Conservation (phyloP, 2,113 vertebrate genomes). For the Dasyurus viverrinus region DNA sequence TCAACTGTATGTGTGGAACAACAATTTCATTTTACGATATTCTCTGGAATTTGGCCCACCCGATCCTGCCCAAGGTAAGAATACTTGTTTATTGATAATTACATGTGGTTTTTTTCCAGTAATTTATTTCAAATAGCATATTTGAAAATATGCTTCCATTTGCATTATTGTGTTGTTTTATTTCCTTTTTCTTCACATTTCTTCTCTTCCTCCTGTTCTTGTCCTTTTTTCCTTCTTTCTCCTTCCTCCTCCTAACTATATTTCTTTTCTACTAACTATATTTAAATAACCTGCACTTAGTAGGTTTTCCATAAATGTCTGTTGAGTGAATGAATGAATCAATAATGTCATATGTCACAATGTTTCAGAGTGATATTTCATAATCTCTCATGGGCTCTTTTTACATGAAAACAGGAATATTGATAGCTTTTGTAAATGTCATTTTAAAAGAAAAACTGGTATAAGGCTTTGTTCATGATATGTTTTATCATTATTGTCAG, state of each 20-base stretch:
- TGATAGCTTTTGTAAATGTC: not conserved
- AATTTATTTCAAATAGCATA: conserved; percentile 1
- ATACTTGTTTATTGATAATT: not conserved
- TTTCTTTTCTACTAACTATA: not conserved
- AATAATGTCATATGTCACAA: not conserved
- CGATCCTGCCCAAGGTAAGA: conserved; percentile 97
- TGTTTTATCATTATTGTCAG: conserved; percentile 1
- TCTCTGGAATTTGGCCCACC: conserved; percentile 97
- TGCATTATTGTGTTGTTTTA: not conserved
- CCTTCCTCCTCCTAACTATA: too few species aligned
- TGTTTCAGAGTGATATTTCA: not conserved
- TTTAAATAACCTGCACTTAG: not conserved
- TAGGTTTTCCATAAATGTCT: not conserved
- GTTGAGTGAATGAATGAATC: not conserved
- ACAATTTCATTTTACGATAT: conserved; percentile 98
- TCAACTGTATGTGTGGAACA: conserved; percentile 99
- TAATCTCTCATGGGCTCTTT: conserved; percentile 20
- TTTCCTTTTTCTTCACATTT: not conserved
- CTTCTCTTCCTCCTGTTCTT: not conserved
- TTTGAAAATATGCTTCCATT: not conserved
- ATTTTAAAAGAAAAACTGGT: conserved; percentile 11
- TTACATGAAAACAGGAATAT: not conserved
- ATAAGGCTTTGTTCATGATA: not conserved
- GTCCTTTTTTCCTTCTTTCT: not conserved
- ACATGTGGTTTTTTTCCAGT: not conserved